Evolutionary conservation across 1,140 invertebrate genomes (phyloP).

Genomic region (Ylistrum balloti): DNA sequence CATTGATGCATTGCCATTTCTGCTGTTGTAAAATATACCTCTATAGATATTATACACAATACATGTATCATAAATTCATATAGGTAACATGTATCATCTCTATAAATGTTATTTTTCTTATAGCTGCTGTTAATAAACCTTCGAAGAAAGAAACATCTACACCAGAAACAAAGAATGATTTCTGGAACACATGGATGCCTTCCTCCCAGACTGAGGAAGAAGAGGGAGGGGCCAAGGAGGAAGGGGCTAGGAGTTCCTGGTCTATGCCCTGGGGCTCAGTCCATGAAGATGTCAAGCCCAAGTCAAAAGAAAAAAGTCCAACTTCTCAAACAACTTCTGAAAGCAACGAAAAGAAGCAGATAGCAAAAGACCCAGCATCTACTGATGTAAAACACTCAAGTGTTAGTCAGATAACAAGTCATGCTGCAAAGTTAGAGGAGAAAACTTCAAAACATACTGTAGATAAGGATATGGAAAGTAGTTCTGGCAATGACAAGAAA

Average conservation of each 20-base stretch:
- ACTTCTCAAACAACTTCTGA: neutral
- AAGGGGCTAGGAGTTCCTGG: constrained; percentile 61
- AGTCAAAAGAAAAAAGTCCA: neutral
- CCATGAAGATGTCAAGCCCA: neutral
- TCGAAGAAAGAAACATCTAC: neutral
- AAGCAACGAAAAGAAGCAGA: neutral
- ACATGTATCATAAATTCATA: no score
- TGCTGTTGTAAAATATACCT: no score
- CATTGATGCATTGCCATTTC: no score
- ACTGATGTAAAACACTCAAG: neutral
- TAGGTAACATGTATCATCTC: no score
- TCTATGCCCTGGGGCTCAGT: constrained; percentile 65
- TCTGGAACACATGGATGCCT: constrained; percentile 56
- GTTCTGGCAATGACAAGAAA: neutral
- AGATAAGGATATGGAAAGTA: constrained; percentile 10
- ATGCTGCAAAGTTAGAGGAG: neutral
- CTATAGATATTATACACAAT: no score
- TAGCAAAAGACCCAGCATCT: neutral
- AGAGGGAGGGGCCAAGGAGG: constrained; percentile 48
- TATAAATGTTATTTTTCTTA: neutral
- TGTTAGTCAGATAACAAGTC: neutral
- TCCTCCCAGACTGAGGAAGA: neutral
- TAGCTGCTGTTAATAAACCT: neutral
- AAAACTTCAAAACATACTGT: neutral
- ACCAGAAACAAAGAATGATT: constrained; percentile 47